Percentiles rank a stretch among this genome's conserved stretches.
These are phyloP conservation scores for Synergus laeviventris DNA, from an alignment of 2,888 invertebrate species.

Conservation along the genomic window DNA sequence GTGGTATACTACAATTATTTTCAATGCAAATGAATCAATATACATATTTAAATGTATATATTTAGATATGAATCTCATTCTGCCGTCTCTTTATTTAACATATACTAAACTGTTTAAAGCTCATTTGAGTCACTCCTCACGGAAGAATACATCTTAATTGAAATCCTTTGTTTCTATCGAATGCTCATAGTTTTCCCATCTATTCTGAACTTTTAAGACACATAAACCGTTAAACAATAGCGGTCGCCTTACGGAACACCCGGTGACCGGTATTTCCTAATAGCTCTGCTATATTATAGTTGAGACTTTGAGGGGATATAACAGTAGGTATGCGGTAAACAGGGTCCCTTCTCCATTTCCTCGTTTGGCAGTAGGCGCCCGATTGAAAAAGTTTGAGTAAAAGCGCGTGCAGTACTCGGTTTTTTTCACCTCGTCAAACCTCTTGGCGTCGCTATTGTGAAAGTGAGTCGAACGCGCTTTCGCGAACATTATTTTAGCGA, in stretches of 20 bases:
- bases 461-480: constrained; percentile 32
- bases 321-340: constrained; percentile 36
- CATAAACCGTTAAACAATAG: constrained; percentile 39
- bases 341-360: constrained; percentile 39
- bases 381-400: constrained; percentile 36
- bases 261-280: constrained; percentile 38
- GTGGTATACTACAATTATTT: too few relatives aligned
- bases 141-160: not conserved
- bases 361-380: constrained; percentile 40
- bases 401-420: constrained; percentile 25
- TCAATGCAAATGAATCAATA: too few relatives aligned
- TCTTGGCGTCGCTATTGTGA: constrained; percentile 36
- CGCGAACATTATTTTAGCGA: constrained; percentile 33
- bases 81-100: too few relatives aligned
- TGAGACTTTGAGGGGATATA: constrained; percentile 36
- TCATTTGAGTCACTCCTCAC: not conserved
- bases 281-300: constrained; percentile 34
- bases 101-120: not conserved
- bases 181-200: constrained; percentile 25
- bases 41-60: too few relatives aligned
- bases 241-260: constrained; percentile 39
- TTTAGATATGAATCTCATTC: too few relatives aligned
- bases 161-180: constrained; percentile 12
- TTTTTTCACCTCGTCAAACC: constrained; percentile 38
- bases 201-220: constrained; percentile 27